These are phyloP conservation scores for Nomada goodeniana DNA, from an alignment of 2,888 invertebrate genomes.

Conservation along the genomic window DNA sequence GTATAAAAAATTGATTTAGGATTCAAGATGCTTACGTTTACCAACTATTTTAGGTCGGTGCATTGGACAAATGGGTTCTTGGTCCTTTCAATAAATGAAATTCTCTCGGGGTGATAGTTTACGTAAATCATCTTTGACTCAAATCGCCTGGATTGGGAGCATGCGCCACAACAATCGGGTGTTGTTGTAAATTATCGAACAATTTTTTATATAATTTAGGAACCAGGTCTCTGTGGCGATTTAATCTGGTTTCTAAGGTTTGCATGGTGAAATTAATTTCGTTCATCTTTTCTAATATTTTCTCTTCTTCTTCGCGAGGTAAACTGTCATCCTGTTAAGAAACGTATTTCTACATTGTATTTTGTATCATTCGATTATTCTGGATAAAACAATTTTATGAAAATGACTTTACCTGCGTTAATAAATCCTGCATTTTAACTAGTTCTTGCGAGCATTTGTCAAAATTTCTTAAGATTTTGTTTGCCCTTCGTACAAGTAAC, in stretches of 20 bases:
- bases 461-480: conserved; percentile 88
- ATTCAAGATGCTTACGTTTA: conserved; percentile 10
- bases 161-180: conserved; percentile 30
- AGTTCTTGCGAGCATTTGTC: conserved; percentile 86
- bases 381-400: background rate
- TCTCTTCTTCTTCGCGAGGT: conserved; percentile 87
- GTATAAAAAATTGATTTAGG: background rate
- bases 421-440: conserved; percentile 86
- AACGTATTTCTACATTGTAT: conserved; percentile 2
- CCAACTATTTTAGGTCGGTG: conserved; percentile 87
- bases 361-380: conserved; percentile 8
- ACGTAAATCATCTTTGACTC: too few relatives aligned
- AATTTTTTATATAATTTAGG: conserved; percentile 84
- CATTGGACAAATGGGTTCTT: conserved; percentile 94
- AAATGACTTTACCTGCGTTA: conserved; percentile 78
- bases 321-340: conserved; percentile 83
- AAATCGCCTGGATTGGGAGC: background rate
- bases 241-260: conserved; percentile 87
- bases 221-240: conserved; percentile 87
- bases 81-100: conserved; percentile 87
- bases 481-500: conserved; percentile 87
- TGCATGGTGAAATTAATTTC: conserved; percentile 85
- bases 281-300: conserved; percentile 86
- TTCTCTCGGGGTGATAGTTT: background rate
- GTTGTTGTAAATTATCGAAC: conserved; percentile 70